Evolutionary conservation across 2,888 invertebrate species (phyloP).

Genomic region (Eumerus sabulonum): DNA sequence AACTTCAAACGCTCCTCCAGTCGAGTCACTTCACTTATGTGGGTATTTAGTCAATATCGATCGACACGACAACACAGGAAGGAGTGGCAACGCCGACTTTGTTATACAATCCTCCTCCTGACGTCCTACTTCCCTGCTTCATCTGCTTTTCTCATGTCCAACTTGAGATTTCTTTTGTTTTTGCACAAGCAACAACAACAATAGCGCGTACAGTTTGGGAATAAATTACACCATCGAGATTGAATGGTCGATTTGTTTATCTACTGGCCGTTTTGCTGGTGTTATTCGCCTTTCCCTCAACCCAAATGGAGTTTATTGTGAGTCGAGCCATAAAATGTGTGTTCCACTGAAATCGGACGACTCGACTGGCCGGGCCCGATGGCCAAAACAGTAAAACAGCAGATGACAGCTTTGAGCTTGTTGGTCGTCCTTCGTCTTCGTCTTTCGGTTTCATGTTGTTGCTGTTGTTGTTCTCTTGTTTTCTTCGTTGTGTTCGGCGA

Average conservation of each 20-base stretch:
- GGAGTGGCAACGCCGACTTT: conserved; percentile 2
- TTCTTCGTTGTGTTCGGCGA: conserved; percentile 22
- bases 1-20: conserved; percentile 50
- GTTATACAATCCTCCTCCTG: conserved; percentile 19
- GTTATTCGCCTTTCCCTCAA: background rate
- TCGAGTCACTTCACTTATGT: too few species aligned
- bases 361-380: conserved; percentile 35
- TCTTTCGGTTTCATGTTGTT: too few species aligned
- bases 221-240: conserved; percentile 67
- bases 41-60: conserved; percentile 27
- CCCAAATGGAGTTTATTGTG: conserved; percentile 42
- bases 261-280: conserved; percentile 25
- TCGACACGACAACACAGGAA: conserved; percentile 32
- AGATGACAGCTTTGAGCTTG: conserved; percentile 46
- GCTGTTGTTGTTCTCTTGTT: background rate
- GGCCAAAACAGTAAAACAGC: conserved; percentile 46
- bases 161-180: conserved; percentile 67
- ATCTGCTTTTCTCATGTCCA: conserved; percentile 28
- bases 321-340: conserved; percentile 54
- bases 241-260: conserved; percentile 69
- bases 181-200: conserved; percentile 44
- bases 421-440: conserved; percentile 32
- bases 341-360: conserved; percentile 35
- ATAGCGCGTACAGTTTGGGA: too few species aligned
- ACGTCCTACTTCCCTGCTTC: background rate